Evolutionary conservation across 64 coral and sea anemone species (phyloP).

Genomic region (Montipora sp.): DNA sequence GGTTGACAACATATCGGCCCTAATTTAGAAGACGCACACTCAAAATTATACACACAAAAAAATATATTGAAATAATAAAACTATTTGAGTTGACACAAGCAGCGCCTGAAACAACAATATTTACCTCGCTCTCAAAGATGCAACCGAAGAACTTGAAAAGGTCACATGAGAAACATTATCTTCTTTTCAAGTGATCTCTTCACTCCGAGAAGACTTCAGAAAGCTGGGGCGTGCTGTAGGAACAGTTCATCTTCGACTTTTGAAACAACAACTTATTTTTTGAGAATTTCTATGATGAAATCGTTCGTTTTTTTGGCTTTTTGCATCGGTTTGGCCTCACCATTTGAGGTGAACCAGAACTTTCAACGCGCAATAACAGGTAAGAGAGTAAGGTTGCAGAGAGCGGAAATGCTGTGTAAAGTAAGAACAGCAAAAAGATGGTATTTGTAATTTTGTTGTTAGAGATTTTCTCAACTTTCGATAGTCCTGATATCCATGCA

Average conservation of each 20-base stretch:
- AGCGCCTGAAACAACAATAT: no score
- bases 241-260: background rate
- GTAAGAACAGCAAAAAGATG: background rate
- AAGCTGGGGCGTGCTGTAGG: no score
- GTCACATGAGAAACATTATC: conserved; percentile 2
- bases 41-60: no score
- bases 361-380: background rate
- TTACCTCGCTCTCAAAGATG: background rate
- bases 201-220: no score
- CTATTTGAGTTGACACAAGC: no score
- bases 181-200: background rate
- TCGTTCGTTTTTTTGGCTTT: background rate
- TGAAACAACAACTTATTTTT: background rate
- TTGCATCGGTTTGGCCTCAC: background rate
- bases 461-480: no score
- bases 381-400: background rate
- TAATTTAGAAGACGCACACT: no score
- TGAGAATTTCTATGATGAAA: background rate
- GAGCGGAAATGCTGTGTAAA: background rate
- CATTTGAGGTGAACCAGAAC: background rate
- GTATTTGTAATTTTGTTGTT: no score
- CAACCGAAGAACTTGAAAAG: background rate
- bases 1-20: no score
- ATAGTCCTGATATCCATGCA: no score
- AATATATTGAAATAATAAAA: no score